Conservation (phyloP, 53 echinoderm and acorn worm species). For the Astropecten irregularis region DNA sequence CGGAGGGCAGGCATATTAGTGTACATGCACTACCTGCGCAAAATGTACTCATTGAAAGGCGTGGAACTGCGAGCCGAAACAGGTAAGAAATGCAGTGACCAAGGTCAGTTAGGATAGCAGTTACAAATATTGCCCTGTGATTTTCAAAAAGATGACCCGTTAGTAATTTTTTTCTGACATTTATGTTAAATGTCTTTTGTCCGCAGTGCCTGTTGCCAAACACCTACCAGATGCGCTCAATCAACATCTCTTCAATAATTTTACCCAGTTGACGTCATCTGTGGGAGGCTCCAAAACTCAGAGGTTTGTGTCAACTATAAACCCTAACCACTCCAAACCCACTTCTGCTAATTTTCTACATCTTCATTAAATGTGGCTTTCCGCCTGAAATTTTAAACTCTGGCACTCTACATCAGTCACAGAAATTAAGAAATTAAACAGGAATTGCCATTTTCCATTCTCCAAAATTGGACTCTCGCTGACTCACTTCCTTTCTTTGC, state of each 20-base stretch:
- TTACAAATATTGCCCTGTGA: not conserved
- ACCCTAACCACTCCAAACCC: too few relatives aligned
- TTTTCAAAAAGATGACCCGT: not conserved
- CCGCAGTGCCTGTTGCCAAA: conserved; percentile 22
- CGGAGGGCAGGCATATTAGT: conserved; percentile 38
- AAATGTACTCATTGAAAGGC: conserved; percentile 12
- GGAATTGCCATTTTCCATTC: too few relatives aligned
- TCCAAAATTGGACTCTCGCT: too few relatives aligned
- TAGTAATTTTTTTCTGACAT: too few relatives aligned
- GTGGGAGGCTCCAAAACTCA: conserved; percentile 25
- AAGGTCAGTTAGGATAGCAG: not conserved
- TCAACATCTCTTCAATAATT: conserved; percentile 40
- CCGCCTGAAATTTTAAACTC: too few relatives aligned
- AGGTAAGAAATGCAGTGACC: conserved; percentile 9
- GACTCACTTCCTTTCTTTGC: too few relatives aligned
- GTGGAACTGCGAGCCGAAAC: conserved; percentile 31
- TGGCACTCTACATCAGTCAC: too few relatives aligned
- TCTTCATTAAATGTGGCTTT: too few relatives aligned
- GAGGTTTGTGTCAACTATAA: conserved; percentile 8
- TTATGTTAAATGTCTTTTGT: too few relatives aligned
- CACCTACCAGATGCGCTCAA: conserved; percentile 31
- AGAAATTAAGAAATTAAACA: too few relatives aligned
- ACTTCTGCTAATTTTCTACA: too few relatives aligned
- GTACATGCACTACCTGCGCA: conserved; percentile 59
- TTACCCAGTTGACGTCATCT: conserved; percentile 36